phyloP scores from a whole-genome alignment of 2,113 vertebrate genomes.

The Pachypanchax playfairii region DNA sequence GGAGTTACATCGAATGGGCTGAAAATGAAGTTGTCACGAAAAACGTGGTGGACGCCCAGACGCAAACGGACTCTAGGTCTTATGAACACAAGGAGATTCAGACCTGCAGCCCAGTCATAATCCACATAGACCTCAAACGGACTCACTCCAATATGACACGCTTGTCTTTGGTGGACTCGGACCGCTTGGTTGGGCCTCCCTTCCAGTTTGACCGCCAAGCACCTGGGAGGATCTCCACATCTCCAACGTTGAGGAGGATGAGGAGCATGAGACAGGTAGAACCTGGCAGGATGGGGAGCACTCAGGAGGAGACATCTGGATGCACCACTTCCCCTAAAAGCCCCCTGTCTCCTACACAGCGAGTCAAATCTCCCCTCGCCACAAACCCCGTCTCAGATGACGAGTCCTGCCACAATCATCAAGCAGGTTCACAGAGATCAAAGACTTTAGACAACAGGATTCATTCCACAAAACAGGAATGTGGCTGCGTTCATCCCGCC shows the following conservation, averaged over 20 bases:
- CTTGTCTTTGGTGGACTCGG: constrained; percentile 51
- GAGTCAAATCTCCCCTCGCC: constrained; percentile 72
- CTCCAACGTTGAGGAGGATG: constrained; percentile 85
- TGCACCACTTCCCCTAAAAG: constrained; percentile 6
- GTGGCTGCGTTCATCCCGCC: constrained; percentile 41
- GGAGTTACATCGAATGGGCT: constrained; percentile 77
- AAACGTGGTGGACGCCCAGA: constrained; percentile 59
- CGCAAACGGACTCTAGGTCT: constrained; percentile 66
- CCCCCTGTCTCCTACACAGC: constrained; percentile 50
- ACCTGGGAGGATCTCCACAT: constrained; percentile 86
- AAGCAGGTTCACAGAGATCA: constrained; percentile 59
- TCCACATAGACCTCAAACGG: constrained; percentile 75
- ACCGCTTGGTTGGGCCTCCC: constrained; percentile 44
- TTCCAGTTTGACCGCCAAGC: constrained; percentile 87
- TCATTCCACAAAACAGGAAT: constrained; percentile 41
- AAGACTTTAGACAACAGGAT: constrained; percentile 70
- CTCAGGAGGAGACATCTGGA: constrained; percentile 60
- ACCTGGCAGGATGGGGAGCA: constrained; percentile 34
- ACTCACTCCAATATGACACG: constrained; percentile 69
- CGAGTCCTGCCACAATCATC: constrained; percentile 34
- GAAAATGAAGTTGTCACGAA: constrained; percentile 57
- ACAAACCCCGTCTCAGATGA: constrained; percentile 43
- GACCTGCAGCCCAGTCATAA: constrained; percentile 74
- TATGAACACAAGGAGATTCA: constrained; percentile 73
- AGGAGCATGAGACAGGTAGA: constrained; percentile 75